Conservation (phyloP, 2,113 vertebrate genomes). For the Dascyllus trimaculatus region DNA sequence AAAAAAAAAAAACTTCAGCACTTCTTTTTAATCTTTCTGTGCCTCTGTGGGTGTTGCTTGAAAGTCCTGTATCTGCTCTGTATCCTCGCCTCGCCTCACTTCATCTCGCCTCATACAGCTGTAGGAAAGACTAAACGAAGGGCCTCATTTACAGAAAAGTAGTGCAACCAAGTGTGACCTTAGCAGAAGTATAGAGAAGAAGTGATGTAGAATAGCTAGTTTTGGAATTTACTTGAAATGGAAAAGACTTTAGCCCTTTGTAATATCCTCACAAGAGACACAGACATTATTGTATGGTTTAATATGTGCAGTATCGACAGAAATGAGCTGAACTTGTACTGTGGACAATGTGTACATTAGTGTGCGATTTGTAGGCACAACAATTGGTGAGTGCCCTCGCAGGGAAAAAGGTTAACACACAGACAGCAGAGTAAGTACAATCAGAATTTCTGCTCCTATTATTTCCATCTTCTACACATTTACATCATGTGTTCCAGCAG, state of each 20-base stretch:
- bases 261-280: neutral
- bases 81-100: conserved; percentile 32
- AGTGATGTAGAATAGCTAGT: conserved; percentile 8
- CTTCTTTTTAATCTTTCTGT: conserved; percentile 54
- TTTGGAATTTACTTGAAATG: conserved; percentile 8
- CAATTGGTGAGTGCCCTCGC: neutral
- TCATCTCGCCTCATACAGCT: conserved; percentile 14
- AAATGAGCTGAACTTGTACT: conserved; percentile 11
- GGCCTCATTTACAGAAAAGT: conserved; percentile 56
- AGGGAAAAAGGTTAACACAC: conserved; percentile 21
- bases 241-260: neutral
- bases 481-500: neutral
- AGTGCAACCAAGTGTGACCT: conserved; percentile 49
- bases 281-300: conserved; percentile 9
- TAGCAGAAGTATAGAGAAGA: conserved; percentile 7
- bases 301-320: conserved; percentile 8
- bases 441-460: conserved; percentile 14
- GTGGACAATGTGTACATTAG: conserved; percentile 3
- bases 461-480: conserved; percentile 24
- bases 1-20: conserved; percentile 2
- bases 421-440: conserved; percentile 13
- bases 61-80: conserved; percentile 28
- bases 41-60: conserved; percentile 46
- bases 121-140: conserved; percentile 24
- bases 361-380: conserved; percentile 14